Percentiles rank a stretch among this genome's conserved stretches.
Evolutionary conservation across 2,797 vertebrate genomes (phyloP).

Genomic region (Chromis chromis): DNA sequence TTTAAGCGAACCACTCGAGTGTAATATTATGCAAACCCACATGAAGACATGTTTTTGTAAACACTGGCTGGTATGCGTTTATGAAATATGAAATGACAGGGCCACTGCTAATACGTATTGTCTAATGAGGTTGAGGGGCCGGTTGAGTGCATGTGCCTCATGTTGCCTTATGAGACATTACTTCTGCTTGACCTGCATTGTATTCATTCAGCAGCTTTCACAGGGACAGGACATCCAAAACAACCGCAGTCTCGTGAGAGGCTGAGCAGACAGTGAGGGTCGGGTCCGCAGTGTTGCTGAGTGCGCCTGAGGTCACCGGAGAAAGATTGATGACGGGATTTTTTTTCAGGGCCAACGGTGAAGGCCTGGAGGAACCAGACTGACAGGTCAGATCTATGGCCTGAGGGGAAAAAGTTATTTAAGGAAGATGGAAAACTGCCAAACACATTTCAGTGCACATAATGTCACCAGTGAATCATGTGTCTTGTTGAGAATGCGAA

Average conservation of each 20-base stretch:
- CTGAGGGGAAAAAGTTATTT: constrained; percentile 32
- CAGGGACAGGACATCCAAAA: constrained; percentile 27
- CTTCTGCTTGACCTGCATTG: constrained; percentile 67
- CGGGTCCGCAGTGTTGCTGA: constrained; percentile 11
- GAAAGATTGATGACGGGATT: constrained; percentile 25
- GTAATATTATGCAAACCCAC: not conserved
- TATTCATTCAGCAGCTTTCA: constrained; percentile 49
- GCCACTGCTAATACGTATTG: constrained; percentile 27
- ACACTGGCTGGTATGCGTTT: constrained; percentile 11
- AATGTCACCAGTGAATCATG: constrained; percentile 14
- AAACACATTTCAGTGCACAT: not conserved
- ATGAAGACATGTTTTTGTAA: not conserved
- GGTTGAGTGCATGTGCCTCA: constrained; percentile 17
- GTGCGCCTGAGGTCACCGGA: constrained; percentile 20
- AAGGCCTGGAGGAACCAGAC: constrained; percentile 44
- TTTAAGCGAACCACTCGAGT: not conserved
- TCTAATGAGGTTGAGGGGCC: constrained; percentile 28
- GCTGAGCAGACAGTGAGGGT: constrained; percentile 16
- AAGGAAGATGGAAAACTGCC: constrained; percentile 20
- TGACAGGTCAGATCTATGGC: constrained; percentile 23
- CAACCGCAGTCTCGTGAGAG: constrained; percentile 15
- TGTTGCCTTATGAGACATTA: constrained; percentile 39
- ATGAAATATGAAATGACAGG: constrained; percentile 16
- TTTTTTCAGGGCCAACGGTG: constrained; percentile 24
- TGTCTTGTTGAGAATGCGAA: not conserved